phyloP scores from a whole-genome alignment of 2,888 invertebrate species.

The Drosophila pseudotalamancana region DNA sequence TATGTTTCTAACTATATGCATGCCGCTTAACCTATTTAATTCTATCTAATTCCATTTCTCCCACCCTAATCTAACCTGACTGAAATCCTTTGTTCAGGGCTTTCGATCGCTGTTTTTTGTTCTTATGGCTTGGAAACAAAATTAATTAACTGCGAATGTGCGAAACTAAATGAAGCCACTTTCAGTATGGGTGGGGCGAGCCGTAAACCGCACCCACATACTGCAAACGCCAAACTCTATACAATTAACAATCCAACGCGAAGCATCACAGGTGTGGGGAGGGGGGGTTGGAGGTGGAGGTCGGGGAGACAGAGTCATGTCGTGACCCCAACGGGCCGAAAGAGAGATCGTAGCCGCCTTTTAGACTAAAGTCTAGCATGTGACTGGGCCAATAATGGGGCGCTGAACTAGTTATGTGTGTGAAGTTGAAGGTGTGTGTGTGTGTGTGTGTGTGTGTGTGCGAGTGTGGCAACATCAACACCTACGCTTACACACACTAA shows the following conservation, averaged over 20 bases:
- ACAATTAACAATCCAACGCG: conserved; percentile 65
- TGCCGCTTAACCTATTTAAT: too few relatives aligned
- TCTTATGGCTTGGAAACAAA: conserved; percentile 23
- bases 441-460: conserved; percentile 40
- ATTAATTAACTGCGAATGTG: conserved; percentile 74
- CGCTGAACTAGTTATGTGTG: conserved; percentile 18
- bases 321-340: conserved; percentile 27
- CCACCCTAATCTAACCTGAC: not conserved
- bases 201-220: conserved; percentile 30
- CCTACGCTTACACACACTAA: conserved; percentile 53
- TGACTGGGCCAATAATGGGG: conserved; percentile 41
- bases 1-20: too few relatives aligned
- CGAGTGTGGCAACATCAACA: conserved; percentile 66
- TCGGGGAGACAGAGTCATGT: too few relatives aligned
- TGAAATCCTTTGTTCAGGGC: conserved; percentile 2
- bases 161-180: conserved; percentile 67
- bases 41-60: too few relatives aligned
- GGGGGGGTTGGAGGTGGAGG: too few relatives aligned
- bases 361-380: conserved; percentile 39
- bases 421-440: too few relatives aligned
- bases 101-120: not conserved
- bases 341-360: conserved; percentile 44
- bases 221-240: conserved; percentile 31
- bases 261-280: too few relatives aligned
- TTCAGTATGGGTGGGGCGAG: conserved; percentile 15